Base-by-base conservation (phyloP, 1,140 invertebrate genomes). In the Agrypnia vestita region DNA sequence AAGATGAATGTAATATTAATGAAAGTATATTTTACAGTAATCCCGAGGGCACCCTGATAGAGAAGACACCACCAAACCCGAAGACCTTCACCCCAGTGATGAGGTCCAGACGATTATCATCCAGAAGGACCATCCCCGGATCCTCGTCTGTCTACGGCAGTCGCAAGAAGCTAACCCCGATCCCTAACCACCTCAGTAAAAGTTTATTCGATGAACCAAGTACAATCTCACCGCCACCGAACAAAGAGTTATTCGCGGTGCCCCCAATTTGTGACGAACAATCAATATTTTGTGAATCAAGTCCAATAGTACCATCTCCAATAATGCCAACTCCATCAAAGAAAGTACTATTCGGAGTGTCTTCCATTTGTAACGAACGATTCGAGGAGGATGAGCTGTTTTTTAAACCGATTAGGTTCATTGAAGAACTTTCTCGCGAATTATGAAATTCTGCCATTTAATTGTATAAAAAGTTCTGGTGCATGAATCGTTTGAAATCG, bases 61-160 rank as follows among this genome's bases (percentile, higher is more conserved):
- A 62, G n/a, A 76, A 76, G 10, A 78, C 76, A 7, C 76, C 76
- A 0, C 76, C 47, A 49, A 71, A 78, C 64, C 15, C 64, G 13
- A 56, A 47, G 17, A 55, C 35, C 10, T 56, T 59, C 64, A 61
- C 62, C 10, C 76, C 76, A 10, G 64, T 78, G 10, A 46, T 72
- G 76, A 47, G 62, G 10, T 69, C 64, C 3, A 78, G 67, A 46
- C 62, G 76, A 0, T 17, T 64, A 13, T 69, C 61, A 0, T n/a
- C 51, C 3, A 46, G 51, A 25, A 69, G 76, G 11, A 46, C 9
- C 6, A 59, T 19, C n/a, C 17, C 19, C 47, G 9, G 47, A 17
- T 12, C 8, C 17, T 61, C 73, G n/a, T 49, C 49, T 35, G 12
- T 12, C 6, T 17, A 51, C 25, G 11, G 19, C 19, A 53, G 49